A percentile compares a stretch with the other conserved stretches of the same genome.
These are phyloP conservation scores for Poecilia wingei DNA, from an alignment of 2,797 vertebrate genomes.

Conservation along the genomic window DNA sequence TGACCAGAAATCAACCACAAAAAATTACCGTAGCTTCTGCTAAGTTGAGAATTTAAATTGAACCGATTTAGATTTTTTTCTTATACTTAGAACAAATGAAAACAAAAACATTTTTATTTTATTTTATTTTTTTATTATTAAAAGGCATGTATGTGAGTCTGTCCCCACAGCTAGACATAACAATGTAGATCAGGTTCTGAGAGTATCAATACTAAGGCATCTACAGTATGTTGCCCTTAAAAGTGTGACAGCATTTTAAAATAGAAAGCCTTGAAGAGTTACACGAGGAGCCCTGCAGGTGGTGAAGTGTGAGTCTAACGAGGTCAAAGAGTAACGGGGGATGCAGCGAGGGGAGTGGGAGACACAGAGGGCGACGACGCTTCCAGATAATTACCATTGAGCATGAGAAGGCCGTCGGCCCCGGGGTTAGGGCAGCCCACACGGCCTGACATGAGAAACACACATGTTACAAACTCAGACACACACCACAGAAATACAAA, in stretches of 20 bases:
- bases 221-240: not conserved
- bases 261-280: not conserved
- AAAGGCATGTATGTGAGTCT: not conserved
- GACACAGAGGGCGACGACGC: conserved; percentile 46
- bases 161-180: conserved; percentile 28
- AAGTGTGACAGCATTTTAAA: not conserved
- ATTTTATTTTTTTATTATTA: no score
- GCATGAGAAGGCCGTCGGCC: conserved; percentile 96
- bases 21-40: not conserved
- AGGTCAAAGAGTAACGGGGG: conserved; percentile 28
- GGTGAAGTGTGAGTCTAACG: conserved; percentile 16
- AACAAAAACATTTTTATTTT: no score
- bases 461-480: conserved; percentile 35
- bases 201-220: conserved; percentile 2
- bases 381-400: conserved; percentile 93
- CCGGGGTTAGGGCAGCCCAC: conserved; percentile 95
- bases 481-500: conserved; percentile 36
- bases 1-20: not conserved
- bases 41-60: no score
- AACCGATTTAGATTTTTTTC: no score
- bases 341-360: conserved; percentile 33
- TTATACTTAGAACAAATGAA: no score
- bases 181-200: conserved; percentile 22
- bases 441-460: conserved; percentile 85
- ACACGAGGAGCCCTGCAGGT: not conserved